Evolutionary conservation across 2,113 vertebrate genomes (phyloP).

Genomic region (Python bivittatus): DNA sequence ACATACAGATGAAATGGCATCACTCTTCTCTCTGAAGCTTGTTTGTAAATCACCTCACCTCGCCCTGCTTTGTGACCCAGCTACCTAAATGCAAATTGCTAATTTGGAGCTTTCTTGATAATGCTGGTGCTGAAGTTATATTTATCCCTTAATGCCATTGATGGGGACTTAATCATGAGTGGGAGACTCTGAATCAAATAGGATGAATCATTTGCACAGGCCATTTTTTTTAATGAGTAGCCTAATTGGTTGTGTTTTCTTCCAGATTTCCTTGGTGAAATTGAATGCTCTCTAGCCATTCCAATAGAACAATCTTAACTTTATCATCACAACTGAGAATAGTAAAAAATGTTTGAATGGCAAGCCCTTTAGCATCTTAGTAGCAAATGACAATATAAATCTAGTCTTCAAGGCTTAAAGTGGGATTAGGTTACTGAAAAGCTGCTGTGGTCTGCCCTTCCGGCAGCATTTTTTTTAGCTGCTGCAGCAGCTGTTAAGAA

Average conservation of each 20-base stretch:
- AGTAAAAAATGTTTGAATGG: slow-evolving; percentile 9
- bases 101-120: slow-evolving; percentile 42
- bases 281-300: not conserved
- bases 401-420: slow-evolving; percentile 35
- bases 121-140: slow-evolving; percentile 38
- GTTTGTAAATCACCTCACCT: slow-evolving; percentile 29
- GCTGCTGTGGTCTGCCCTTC: not conserved
- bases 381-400: slow-evolving; percentile 18
- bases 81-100: slow-evolving; percentile 11
- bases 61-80: slow-evolving; percentile 37
- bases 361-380: slow-evolving; percentile 27
- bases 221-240: not conserved
- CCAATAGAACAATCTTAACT: not conserved
- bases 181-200: not conserved
- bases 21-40: not conserved
- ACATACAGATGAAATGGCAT: accelerated
- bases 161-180: slow-evolving; percentile 12
- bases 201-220: slow-evolving; percentile 36
- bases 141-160: slow-evolving; percentile 49
- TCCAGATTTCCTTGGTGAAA: not conserved
- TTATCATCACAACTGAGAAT: not conserved
- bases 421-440: slow-evolving; percentile 32
- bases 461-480: not conserved
- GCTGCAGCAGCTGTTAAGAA: slow-evolving; percentile 36
- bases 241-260: slow-evolving; percentile 20